Conservation (phyloP, 2,797 vertebrate genomes). For the Sphenodon punctatus region DNA sequence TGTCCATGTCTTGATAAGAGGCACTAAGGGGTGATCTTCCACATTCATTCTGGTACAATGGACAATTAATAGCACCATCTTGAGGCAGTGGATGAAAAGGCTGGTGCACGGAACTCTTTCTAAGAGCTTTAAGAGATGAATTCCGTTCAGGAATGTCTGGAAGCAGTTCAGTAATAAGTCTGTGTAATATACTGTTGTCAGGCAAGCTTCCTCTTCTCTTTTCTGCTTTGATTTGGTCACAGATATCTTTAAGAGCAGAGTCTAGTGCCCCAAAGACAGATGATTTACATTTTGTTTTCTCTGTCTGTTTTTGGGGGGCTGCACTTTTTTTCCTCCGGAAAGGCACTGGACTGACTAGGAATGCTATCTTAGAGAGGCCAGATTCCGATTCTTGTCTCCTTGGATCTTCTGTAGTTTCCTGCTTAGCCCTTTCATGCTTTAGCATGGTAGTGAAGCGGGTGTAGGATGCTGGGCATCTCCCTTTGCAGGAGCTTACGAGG, state of each 20-base stretch:
- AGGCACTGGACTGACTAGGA: conserved; percentile 98
- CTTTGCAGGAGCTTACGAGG: conserved; percentile 95
- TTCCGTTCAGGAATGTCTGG: conserved; percentile 94
- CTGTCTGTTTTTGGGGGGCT: conserved; percentile 80
- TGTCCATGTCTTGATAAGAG: conserved; percentile 86
- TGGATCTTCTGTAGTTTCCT: conserved; percentile 79
- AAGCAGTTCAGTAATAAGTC: conserved; percentile 93
- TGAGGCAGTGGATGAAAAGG: conserved; percentile 81
- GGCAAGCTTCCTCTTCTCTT: conserved; percentile 89
- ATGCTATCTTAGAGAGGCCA: conserved; percentile 94
- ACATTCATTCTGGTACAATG: conserved; percentile 76
- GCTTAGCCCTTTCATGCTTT: conserved; percentile 91
- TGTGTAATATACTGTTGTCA: conserved; percentile 91
- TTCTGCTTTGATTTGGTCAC: conserved; percentile 95
- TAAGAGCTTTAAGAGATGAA: conserved; percentile 86
- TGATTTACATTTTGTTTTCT: conserved; percentile 88
- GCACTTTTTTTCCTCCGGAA: conserved; percentile 95
- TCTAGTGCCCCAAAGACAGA: conserved; percentile 94
- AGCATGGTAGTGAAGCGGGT: conserved; percentile 97
- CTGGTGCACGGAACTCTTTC: conserved; percentile 78
- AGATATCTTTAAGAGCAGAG: conserved; percentile 94
- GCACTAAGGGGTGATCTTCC: conserved; percentile 87
- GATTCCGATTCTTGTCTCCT: conserved; percentile 82
- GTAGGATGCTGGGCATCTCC: conserved; percentile 94
- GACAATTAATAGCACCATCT: conserved; percentile 76